A percentile compares a stretch with the other conserved stretches of the same genome.
Conservation (phyloP, 1,140 invertebrate species). For the roundworm (Caenorhabditis elegans) region DNA sequence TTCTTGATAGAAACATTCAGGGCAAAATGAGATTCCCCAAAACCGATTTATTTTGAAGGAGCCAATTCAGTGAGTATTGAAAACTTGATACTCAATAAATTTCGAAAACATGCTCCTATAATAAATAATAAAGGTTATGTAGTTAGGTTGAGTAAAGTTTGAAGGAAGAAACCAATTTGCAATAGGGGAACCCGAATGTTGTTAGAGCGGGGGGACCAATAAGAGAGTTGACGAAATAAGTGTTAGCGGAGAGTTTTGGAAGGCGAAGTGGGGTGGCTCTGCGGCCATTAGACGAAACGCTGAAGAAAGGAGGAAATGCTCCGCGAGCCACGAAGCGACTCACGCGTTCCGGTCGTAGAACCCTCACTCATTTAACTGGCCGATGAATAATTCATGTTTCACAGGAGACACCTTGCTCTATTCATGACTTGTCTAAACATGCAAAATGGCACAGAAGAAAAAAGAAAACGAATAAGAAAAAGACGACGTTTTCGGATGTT, state of each 20-base stretch:
- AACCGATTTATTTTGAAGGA: no score
- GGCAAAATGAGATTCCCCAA: no score
- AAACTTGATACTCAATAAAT: no score
- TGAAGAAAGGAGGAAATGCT: background rate
- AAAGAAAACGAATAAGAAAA: background rate
- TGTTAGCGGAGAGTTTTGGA: conserved; percentile 15
- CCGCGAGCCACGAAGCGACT: background rate
- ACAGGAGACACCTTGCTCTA: background rate
- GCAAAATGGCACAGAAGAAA: background rate
- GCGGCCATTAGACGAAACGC: background rate
- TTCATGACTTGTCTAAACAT: background rate
- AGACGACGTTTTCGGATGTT: background rate
- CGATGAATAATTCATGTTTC: conserved; percentile 25
- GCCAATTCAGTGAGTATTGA: no score
- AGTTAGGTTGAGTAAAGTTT: background rate
- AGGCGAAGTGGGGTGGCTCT: background rate
- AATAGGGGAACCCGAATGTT: background rate
- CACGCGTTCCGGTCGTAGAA: background rate
- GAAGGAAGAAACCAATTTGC: background rate
- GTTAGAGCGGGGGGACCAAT: background rate
- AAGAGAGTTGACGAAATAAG: conserved; percentile 15
- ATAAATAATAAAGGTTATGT: no score
- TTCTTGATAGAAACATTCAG: no score
- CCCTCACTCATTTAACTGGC: background rate
- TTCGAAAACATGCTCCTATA: no score